phyloP scores from a whole-genome alignment of 92 coral and sea anemone species.

The Muricea muricata region DNA sequence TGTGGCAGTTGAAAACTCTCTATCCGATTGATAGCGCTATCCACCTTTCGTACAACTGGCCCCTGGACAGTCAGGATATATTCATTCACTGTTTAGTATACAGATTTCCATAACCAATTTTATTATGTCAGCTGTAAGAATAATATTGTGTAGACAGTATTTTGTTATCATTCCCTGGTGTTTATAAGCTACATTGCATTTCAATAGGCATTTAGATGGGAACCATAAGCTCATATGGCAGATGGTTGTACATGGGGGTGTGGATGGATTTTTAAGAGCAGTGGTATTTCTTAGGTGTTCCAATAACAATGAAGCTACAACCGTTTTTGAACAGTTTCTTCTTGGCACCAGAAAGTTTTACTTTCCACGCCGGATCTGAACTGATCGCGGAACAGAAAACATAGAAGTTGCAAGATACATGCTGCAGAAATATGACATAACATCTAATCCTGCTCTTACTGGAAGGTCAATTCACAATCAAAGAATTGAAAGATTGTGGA shows the following conservation, averaged over 20 bases:
- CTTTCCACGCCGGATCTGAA: neutral
- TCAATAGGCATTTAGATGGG: neutral
- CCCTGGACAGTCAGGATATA: no score
- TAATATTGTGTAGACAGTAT: no score
- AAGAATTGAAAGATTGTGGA: conserved; percentile 55
- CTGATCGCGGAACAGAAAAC: neutral
- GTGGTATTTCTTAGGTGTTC: neutral
- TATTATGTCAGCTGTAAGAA: no score
- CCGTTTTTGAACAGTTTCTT: neutral
- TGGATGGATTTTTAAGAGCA: neutral
- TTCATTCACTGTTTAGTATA: no score
- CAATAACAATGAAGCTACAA: neutral
- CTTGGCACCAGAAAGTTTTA: neutral
- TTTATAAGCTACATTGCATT: neutral
- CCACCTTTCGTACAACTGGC: no score
- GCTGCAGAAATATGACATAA: conserved; percentile 43
- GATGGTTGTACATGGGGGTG: neutral
- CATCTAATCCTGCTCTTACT: conserved; percentile 52
- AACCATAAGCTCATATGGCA: neutral
- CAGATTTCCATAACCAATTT: no score
- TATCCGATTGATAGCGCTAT: no score
- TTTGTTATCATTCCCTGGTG: no score
- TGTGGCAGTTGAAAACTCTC: no score
- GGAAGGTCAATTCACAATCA: conserved; percentile 67
- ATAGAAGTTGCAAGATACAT: conserved; percentile 32